These are phyloP conservation scores for Poeciliopsis turneri DNA, from an alignment of 2,797 vertebrate genomes.

Conservation along the genomic window DNA sequence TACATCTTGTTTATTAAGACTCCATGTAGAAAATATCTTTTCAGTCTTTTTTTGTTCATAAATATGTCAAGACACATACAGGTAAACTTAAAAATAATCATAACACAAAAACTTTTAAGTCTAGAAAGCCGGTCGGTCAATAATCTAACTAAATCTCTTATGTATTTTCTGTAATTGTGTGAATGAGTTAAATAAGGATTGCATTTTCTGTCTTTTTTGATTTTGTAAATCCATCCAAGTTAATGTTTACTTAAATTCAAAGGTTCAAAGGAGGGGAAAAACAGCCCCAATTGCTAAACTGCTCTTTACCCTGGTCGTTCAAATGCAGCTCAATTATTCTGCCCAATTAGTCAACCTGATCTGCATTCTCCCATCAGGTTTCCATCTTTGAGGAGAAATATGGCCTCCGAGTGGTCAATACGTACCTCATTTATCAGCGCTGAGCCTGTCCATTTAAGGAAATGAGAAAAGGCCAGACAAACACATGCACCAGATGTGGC, in stretches of 20 bases:
- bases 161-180: neutral
- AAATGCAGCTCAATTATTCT: slow-evolving; percentile 88
- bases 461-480: slow-evolving; percentile 91
- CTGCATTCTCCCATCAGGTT: slow-evolving; percentile 89
- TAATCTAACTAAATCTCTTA: neutral
- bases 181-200: neutral
- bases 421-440: slow-evolving; percentile 85
- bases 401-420: slow-evolving; percentile 87
- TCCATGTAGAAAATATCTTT: neutral
- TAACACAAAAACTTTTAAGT: neutral
- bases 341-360: slow-evolving; percentile 93
- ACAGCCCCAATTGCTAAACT: slow-evolving; percentile 85
- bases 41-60: neutral
- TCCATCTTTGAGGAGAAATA: slow-evolving; percentile 90
- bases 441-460: slow-evolving; percentile 87
- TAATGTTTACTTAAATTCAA: slow-evolving; percentile 81
- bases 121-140: neutral
- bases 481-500: slow-evolving; percentile 87
- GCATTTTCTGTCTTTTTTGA: slow-evolving; percentile 65
- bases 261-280: slow-evolving; percentile 67
- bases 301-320: slow-evolving; percentile 68
- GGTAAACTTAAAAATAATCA: neutral
- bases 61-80: neutral
- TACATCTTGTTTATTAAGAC: neutral
- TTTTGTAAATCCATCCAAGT: slow-evolving; percentile 62